Evolutionary conservation across 2,113 vertebrate genomes (phyloP), one percentile per base, ranked within the genome.

Genomic region (Lota lota): DNA sequence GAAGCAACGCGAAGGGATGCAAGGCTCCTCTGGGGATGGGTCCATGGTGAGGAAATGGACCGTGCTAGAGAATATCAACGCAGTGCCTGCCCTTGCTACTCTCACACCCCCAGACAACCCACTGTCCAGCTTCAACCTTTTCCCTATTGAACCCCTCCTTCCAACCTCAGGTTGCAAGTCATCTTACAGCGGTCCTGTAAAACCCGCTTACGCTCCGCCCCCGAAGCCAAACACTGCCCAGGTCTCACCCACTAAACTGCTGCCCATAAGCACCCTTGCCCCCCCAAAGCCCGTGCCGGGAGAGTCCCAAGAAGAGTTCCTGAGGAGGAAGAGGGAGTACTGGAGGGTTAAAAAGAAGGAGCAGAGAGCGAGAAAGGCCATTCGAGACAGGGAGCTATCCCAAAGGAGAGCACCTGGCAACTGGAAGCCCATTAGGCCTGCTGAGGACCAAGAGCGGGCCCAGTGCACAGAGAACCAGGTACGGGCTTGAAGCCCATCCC

Each of bases 301-400:
- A 17, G 83, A 90, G 73, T 73, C 84, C 0, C 79, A 91, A 15
- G 91, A 92, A 33, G 90, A 90, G 50, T 83, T 89, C 24, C 68
- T 91, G 73, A 84, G 68, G 79, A 88, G 86, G 73, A 92, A 90
- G 73, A 74, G 92, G 53, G 91, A 92, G 78, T 91, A 90, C 54
- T 93, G 92, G 92, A 90, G 92, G 76, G 77, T 93, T 21, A 93
- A 92, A 51, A 93, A 93, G 84, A 92, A 93, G 76, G 90, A 93
- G 64, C 92, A 93, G 71, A 87, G 92, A 76, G 91, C 90, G 36
- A 86, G 85, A 74, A 93, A 92, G 68, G 90, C 92, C 15, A 85
- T 81, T 16, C 78, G 60, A 12, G 88, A 87, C 17, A 84, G 72
- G 74, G 79, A 81, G 10, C 1, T 63, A 8, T 10, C 47, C 17